Conservation (phyloP, 2,888 invertebrate genomes). For the Andrena marginata region DNA sequence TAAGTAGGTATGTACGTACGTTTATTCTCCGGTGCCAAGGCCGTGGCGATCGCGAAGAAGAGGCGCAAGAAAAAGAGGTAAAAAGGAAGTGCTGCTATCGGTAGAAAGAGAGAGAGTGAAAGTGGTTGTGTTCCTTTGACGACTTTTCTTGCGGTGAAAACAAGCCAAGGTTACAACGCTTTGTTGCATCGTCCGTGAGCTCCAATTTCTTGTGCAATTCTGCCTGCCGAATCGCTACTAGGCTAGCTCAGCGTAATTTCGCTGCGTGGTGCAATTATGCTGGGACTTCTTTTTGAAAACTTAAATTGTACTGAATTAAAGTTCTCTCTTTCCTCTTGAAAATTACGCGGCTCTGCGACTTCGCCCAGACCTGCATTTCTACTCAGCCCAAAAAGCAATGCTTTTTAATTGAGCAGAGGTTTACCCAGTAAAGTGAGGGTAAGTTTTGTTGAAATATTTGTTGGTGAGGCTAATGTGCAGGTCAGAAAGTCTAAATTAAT, state of each 20-base stretch:
- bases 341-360: no score
- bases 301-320: not conserved
- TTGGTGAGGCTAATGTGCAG: no score
- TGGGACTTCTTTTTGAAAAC: not conserved
- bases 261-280: not conserved
- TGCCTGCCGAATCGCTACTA: constrained; percentile 31
- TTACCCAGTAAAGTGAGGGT: no score
- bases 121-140: constrained; percentile 68
- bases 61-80: constrained; percentile 50
- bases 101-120: constrained; percentile 71
- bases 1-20: constrained; percentile 53
- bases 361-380: no score
- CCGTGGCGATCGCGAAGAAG: constrained; percentile 54
- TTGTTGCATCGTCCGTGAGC: constrained; percentile 59
- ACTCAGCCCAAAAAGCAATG: no score
- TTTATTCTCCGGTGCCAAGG: constrained; percentile 60
- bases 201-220: constrained; percentile 62
- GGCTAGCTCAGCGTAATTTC: constrained; percentile 41
- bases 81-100: constrained; percentile 57
- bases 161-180: constrained; percentile 69
- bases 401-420: no score
- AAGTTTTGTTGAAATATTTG: no score
- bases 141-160: constrained; percentile 73
- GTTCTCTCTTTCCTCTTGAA: no score
- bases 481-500: no score